Evolutionary conservation across 2,888 invertebrate genomes (phyloP), one percentile per base, ranked within the genome.

Genomic region (Troides oblongomaculatus): DNA sequence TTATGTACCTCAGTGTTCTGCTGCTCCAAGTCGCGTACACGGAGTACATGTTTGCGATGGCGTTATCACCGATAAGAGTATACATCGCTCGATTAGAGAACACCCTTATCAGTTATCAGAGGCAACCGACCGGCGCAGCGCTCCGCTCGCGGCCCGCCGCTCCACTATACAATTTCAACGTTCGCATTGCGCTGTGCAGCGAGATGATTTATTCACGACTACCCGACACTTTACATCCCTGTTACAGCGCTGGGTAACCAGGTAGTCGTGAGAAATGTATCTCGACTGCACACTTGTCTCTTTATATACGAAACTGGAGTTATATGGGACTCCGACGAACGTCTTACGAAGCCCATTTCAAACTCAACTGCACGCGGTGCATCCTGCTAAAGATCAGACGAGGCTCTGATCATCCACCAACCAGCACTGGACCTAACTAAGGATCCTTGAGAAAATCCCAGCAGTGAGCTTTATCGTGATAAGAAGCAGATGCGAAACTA

Each of bases 51-150:
- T 88, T 88, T 84, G 86, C 84, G 75, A 77, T 81, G 72, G 74
- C 79, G 81, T 86, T 91, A 91, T 92, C 91, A 84, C 82, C 87
- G 90, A 92, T 92, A 90, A 90, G 80, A 75, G 83, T 77, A 81
- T 84, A 89, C 91, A 91, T 90, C 82, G 87, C 84, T 85, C 80
- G 91, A 91, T 92, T 86, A 67, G 56, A 64, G 86, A 83, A 81
- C 72, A 72, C 69, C 75, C 78, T 89, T 90, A 91, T 89, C 88
- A 81, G 78, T 87, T 90, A 92, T 90, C 90, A 84, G 77, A 81
- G 80, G 81, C 83, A 82, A 90, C 87, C 90, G 86, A 86, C 85
- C 58, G 23, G 39, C 53, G 23, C 60, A 62, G 17, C 36, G 43
- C 23, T 66, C 67, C 64, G 30, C 66, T 68, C 36, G 21, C 61